phyloP scores from a whole-genome alignment of 2,888 invertebrate genomes.

The Nasonia oneida region DNA sequence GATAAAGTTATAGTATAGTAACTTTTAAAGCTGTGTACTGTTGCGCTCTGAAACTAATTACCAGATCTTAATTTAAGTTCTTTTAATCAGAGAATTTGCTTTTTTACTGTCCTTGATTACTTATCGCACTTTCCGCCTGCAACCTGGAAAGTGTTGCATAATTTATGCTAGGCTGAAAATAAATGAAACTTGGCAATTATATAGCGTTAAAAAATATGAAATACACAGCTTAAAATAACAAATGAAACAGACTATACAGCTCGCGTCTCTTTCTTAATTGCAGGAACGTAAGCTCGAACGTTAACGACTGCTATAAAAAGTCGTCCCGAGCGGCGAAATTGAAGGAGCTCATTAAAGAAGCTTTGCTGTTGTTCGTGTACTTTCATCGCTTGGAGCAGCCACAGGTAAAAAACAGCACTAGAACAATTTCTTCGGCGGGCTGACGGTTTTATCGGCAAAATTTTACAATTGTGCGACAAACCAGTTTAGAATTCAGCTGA shows the following conservation, averaged over 20 bases:
- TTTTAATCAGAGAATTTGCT: not conserved
- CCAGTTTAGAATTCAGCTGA: not conserved
- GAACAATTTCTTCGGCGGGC: not conserved
- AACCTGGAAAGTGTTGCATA: not conserved
- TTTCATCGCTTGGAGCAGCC: constrained; percentile 74
- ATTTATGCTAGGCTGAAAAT: not conserved
- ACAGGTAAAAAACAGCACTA: constrained; percentile 70
- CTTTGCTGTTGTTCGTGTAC: constrained; percentile 77
- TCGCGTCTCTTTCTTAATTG: constrained; percentile 63
- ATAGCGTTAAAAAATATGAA: not conserved
- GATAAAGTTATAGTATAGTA: not conserved
- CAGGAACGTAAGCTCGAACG: constrained; percentile 77
- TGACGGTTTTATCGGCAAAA: not conserved
- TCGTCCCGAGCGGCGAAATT: constrained; percentile 77
- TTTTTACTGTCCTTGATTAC: not conserved
- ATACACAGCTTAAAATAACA: not conserved
- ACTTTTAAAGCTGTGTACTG: not conserved
- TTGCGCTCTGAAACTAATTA: not conserved
- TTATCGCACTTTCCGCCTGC: not conserved
- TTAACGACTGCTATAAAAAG: constrained; percentile 76
- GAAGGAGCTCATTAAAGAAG: constrained; percentile 77
- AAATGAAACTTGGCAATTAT: not conserved
- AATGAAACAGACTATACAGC: constrained; percentile 42
- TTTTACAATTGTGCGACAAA: not conserved
- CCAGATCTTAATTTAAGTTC: not conserved